Conservation (phyloP, 2,888 invertebrate genomes). For the Cordilura impudica region DNA sequence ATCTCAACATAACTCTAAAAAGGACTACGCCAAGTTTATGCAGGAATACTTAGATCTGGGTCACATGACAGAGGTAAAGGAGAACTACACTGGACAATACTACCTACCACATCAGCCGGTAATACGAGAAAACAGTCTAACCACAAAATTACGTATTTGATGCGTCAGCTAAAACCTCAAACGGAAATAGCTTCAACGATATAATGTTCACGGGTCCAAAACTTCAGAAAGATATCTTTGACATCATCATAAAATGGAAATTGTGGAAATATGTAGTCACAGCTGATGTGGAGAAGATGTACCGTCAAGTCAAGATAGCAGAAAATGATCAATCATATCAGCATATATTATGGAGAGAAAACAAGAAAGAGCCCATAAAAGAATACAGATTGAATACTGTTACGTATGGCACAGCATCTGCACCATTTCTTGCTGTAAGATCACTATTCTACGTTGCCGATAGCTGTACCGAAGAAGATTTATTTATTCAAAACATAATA, state of each 20-base stretch:
- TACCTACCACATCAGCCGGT: conserved; percentile 54
- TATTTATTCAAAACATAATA: conserved; percentile 39
- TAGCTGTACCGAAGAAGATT: not conserved
- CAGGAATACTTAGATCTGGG: conserved; percentile 28
- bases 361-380: conserved; percentile 40
- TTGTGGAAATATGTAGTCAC: too few species aligned
- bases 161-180: conserved; percentile 56
- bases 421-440: conserved; percentile 62
- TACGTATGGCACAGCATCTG: conserved; percentile 64
- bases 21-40: conserved; percentile 51
- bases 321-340: too few species aligned
- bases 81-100: conserved; percentile 24
- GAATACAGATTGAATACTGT: conserved; percentile 64
- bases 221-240: too few species aligned
- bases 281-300: too few species aligned
- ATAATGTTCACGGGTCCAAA: conserved; percentile 67
- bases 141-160: conserved; percentile 32
- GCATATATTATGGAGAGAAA: too few species aligned
- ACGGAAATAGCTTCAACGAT: too few species aligned
- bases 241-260: too few species aligned
- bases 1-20: not conserved
- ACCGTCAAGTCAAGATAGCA: too few species aligned
- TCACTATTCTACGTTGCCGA: conserved; percentile 48
- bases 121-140: conserved; percentile 7
- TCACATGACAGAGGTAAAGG: conserved; percentile 28